Evolutionary conservation across 2,888 invertebrate species (phyloP), one percentile per base, ranked within the genome.

Genomic region (Nebria brevicollis): DNA sequence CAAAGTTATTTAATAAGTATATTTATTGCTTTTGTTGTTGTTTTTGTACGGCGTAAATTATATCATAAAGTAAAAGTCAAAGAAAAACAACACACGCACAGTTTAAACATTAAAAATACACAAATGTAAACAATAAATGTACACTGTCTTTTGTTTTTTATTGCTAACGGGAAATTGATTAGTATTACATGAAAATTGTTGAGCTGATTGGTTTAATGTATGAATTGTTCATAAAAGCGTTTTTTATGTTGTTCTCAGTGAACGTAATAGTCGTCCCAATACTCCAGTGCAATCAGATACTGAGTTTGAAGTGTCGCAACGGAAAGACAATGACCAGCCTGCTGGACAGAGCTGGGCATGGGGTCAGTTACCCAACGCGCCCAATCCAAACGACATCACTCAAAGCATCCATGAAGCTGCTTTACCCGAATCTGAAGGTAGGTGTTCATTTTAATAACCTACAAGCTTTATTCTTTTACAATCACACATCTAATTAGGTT

Each of bases 231-330:
- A 70, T 54, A 75, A 43, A 25, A 34, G 20, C 72, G 64, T 66
- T 54, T 34, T 34, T 73, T 73, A 41, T 73, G n/a, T 41, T 41
- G 11, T 75, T 1, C 20, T 66, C 10, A 81, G 81, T 43, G 81
- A 77, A 25, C 81, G 77, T 43, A 90, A 91, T 83, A 94, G 95
- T 64, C 92, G 97, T 82, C 93, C 95, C 66, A 93, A 94, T 83
- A 95, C 96, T 13, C 97, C 97, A 7, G 93, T 96, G 83, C 97
- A 97, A 88, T 98, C 98, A 68, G 98, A 98, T 89, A 97, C 98
- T 0, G 98, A 98, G 88, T 94, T 97, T 86, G 98, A 98, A 89
- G 90, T 94, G 86, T 93, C 92, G 82, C 87, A 86, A 82, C 86
- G 89, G 26, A 89, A 89, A 88, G 89, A 84, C 68, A 86, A 84